Evolutionary conservation across 1,140 invertebrate genomes (phyloP).

Genomic region (Cepaea nemoralis): DNA sequence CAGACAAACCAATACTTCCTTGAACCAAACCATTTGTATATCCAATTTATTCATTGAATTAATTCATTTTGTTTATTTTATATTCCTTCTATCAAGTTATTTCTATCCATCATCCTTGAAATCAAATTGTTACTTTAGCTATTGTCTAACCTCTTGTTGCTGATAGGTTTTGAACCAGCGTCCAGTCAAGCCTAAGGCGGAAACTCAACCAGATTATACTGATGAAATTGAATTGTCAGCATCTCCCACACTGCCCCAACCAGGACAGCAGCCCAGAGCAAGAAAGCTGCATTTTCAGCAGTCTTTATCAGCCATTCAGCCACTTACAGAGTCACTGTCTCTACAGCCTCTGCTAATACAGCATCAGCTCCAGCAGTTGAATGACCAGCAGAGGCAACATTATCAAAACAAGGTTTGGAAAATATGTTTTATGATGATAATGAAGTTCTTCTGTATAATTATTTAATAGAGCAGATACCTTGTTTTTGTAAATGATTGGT

Average conservation of each 20-base stretch:
- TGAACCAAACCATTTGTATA: too few species aligned
- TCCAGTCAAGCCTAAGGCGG: background rate
- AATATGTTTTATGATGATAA: too few species aligned
- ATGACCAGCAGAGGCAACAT: slow-evolving; percentile 3
- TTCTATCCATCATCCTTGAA: too few species aligned
- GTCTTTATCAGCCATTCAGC: background rate
- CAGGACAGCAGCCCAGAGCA: slow-evolving; percentile 15
- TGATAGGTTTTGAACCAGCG: slow-evolving; percentile 27
- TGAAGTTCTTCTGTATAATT: too few species aligned
- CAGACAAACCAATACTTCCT: too few species aligned
- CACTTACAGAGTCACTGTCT: background rate
- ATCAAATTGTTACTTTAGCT: too few species aligned
- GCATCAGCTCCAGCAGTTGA: background rate
- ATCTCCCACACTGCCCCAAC: slow-evolving; percentile 32
- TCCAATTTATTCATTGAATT: too few species aligned
- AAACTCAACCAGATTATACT: slow-evolving; percentile 6
- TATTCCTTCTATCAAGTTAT: too few species aligned
- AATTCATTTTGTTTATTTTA: too few species aligned
- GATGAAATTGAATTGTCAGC: slow-evolving; percentile 39
- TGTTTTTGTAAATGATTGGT: too few species aligned
- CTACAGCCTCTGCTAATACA: background rate
- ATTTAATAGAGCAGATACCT: too few species aligned
- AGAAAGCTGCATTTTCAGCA: slow-evolving; percentile 27
- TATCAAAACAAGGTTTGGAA: background rate
- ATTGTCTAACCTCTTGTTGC: too few species aligned